A percentile compares a stretch with the other conserved stretches of the same genome.
Evolutionary conservation across 2,113 vertebrate species (phyloP).

Genomic region (Bolborhynchus lineola): DNA sequence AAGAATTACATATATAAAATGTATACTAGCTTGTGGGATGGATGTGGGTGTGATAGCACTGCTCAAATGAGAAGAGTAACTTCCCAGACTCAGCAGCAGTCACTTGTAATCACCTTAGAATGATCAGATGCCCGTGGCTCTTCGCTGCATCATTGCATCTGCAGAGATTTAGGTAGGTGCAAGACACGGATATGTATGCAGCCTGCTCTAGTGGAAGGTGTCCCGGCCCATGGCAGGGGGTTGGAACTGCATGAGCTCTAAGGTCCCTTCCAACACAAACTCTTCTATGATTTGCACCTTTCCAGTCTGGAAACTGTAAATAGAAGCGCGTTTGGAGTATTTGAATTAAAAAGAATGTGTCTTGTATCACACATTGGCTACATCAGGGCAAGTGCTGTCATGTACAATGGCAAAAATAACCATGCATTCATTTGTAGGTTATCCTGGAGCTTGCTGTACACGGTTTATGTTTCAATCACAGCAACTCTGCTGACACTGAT

Average conservation of each 20-base stretch:
- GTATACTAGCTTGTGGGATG: neutral
- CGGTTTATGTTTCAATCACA: slow-evolving; percentile 70
- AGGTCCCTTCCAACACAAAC: neutral
- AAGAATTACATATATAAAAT: neutral
- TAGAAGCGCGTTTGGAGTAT: neutral
- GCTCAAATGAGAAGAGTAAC: neutral
- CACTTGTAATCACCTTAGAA: neutral
- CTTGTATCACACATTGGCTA: fast-evolving
- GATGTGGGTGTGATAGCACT: neutral
- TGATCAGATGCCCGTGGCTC: neutral
- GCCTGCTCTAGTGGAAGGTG: neutral
- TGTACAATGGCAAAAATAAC: neutral
- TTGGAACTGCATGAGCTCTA: neutral
- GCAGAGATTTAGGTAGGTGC: neutral
- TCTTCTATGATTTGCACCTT: neutral
- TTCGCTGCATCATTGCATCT: neutral
- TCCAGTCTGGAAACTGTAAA: neutral
- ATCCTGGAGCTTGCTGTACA: slow-evolving; percentile 87
- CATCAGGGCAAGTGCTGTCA: no score
- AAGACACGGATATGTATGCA: neutral
- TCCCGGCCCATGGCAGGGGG: neutral
- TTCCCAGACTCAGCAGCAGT: neutral
- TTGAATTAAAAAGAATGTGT: neutral
- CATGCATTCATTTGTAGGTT: slow-evolving; percentile 69
- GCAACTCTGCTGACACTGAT: slow-evolving; percentile 77